Percentiles rank a stretch among this genome's conserved stretches.
These are phyloP conservation scores for Ormyrus labotus DNA, from an alignment of 2,888 invertebrate genomes.

Conservation along the genomic window DNA sequence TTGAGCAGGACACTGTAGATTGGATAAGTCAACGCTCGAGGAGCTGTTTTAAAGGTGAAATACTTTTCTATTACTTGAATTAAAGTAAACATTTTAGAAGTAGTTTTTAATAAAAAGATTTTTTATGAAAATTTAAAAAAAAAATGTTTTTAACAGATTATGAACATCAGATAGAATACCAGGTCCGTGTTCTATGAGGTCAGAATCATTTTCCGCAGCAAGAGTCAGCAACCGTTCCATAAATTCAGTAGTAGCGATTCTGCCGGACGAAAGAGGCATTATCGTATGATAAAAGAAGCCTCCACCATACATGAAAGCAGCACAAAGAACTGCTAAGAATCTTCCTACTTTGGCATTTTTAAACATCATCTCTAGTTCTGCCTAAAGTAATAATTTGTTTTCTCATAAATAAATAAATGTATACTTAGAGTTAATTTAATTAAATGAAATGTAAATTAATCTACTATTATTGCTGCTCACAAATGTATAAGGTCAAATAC, in stretches of 20 bases:
- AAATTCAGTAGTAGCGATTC: constrained; percentile 59
- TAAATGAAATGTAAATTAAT: too few species aligned
- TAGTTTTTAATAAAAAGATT: too few species aligned
- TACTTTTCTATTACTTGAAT: too few species aligned
- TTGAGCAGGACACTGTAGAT: constrained; percentile 65
- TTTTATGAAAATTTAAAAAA: too few species aligned
- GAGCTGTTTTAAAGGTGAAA: not conserved
- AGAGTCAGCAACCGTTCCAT: constrained; percentile 2
- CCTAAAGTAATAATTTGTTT: constrained; percentile 22
- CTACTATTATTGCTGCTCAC: too few species aligned
- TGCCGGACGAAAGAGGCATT: constrained; percentile 64
- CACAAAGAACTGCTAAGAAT: constrained; percentile 59
- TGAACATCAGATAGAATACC: not conserved
- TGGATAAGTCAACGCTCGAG: constrained; percentile 64
- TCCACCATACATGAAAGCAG: constrained; percentile 64
- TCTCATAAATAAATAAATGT: not conserved
- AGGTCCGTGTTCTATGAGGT: not conserved
- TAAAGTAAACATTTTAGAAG: too few species aligned
- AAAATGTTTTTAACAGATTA: too few species aligned
- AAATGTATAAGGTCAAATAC: too few species aligned
- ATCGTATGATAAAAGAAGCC: constrained; percentile 67
- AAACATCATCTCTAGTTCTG: constrained; percentile 61
- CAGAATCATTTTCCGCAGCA: not conserved
- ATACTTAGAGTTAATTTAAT: too few species aligned
- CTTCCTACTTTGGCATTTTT: constrained; percentile 64